These are phyloP conservation scores for Galleria mellonella DNA, from an alignment of 1,140 invertebrate genomes.

Conservation along the genomic window DNA sequence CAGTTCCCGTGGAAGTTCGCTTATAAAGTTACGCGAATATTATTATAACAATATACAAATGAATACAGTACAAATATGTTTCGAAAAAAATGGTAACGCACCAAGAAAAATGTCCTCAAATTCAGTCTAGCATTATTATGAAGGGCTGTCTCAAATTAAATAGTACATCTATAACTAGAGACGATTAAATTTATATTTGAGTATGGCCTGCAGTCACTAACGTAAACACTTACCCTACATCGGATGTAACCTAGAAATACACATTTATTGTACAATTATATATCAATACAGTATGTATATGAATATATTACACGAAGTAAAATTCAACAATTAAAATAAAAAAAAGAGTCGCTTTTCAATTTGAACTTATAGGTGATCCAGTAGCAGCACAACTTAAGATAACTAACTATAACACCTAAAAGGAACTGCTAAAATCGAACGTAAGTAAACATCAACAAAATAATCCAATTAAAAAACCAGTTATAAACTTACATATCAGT, in stretches of 20 bases:
- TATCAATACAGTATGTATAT: slow-evolving; percentile 53
- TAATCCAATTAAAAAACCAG: slow-evolving; percentile 7
- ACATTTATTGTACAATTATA: slow-evolving; percentile 49
- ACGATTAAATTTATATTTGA: slow-evolving; percentile 62
- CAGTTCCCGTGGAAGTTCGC: slow-evolving; percentile 58
- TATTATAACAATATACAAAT: slow-evolving; percentile 42
- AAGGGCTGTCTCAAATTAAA: slow-evolving; percentile 36
- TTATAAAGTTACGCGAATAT: slow-evolving; percentile 41
- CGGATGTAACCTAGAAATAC: slow-evolving; percentile 46
- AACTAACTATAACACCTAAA: slow-evolving; percentile 45
- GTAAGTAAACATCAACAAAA: slow-evolving; percentile 32
- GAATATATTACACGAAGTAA: slow-evolving; percentile 56
- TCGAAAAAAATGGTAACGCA: slow-evolving; percentile 16
- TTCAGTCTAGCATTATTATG: slow-evolving; percentile 56
- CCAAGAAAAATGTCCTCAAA: slow-evolving; percentile 16
- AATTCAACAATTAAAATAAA: slow-evolving; percentile 31
- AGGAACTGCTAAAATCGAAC: slow-evolving; percentile 30
- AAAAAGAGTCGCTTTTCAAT: slow-evolving; percentile 22
- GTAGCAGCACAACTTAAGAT: slow-evolving; percentile 19
- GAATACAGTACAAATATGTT: slow-evolving; percentile 16
- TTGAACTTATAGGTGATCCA: slow-evolving; percentile 50
- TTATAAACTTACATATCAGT: slow-evolving; percentile 16
- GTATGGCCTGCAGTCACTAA: slow-evolving; percentile 60
- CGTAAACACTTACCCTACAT: slow-evolving; percentile 51
- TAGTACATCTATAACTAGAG: slow-evolving; percentile 34